Base-by-base conservation (phyloP, 2,888 invertebrate species). In the Polydrusus pterygomalis region DNA sequence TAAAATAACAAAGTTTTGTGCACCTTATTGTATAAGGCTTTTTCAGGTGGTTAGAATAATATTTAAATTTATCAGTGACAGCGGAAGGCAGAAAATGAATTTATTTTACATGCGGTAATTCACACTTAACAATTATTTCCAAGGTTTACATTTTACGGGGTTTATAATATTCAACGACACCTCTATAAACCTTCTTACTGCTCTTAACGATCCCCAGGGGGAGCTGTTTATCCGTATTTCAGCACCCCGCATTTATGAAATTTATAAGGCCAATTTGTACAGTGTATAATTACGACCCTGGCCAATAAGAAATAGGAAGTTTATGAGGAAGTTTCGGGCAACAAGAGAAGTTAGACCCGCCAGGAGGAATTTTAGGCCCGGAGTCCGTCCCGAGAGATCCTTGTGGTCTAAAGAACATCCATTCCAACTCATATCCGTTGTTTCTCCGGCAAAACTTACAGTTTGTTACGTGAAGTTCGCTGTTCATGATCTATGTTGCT, bases 401-500 rank as follows among this genome's bases (percentile, higher is more conserved):
- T 83, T 87, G 87, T 86, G 88, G 88, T 87, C 86, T 83, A 83
- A 83, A 82, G 83, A 85, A 86, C 87, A 87, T 87, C 86, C 85
- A 87, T 87, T 87, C 85, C 84, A 82, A 82, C 85, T 86, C 85
- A 85, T 85, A 85, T 85, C 84, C 83, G 78, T 80, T 83, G 78
- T 78, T 77, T 78, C 79, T 73, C 77, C 73, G 79, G 54, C 70
- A 68, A 75, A 85, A 85, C 84, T 86, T 84, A 84, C 84, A 86
- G 82, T 85, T 85, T 85, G 85, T 85, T 86, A 86, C 84, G 86
- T 85, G 84, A 87, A 87, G 83, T 87, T 86, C 84, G 83, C 84
- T 84, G 84, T 84, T 84, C 87, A 87, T 87, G 87, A 87, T 87
- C 85, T 87, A 87, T 87, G 87, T 86, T 82, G 86, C 87, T 87